phyloP scores from a whole-genome alignment of 2,888 invertebrate genomes.

The Smittia aterrima region DNA sequence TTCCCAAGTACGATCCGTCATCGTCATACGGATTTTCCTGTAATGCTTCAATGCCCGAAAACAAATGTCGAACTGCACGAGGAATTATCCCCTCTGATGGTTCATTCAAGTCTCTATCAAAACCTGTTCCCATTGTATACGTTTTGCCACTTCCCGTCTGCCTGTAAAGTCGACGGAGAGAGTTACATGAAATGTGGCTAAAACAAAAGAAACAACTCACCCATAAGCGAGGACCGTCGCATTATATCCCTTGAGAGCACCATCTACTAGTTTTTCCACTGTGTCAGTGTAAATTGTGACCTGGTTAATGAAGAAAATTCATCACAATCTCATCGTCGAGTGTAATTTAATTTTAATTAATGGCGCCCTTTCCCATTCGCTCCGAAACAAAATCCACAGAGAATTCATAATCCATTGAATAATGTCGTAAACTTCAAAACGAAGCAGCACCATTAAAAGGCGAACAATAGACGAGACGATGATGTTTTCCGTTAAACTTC shows the following conservation, averaged over 20 bases:
- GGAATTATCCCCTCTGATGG: slow-evolving; percentile 86
- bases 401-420: slow-evolving; percentile 8
- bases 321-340: not conserved
- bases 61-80: slow-evolving; percentile 89
- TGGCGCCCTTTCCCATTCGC: not conserved
- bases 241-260: slow-evolving; percentile 94
- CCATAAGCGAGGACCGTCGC: slow-evolving; percentile 92
- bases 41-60: slow-evolving; percentile 71
- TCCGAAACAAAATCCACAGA: not conserved
- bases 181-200: not conserved
- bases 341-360: not conserved
- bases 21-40: slow-evolving; percentile 57
- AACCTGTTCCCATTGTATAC: slow-evolving; percentile 98
- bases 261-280: slow-evolving; percentile 82
- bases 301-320: slow-evolving; percentile 43
- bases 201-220: not conserved
- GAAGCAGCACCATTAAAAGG: not conserved
- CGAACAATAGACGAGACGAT: slow-evolving; percentile 4
- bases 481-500: not conserved
- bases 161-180: slow-evolving; percentile 41
- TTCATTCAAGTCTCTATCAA: slow-evolving; percentile 67
- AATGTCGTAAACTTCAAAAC: not conserved
- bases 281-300: slow-evolving; percentile 75
- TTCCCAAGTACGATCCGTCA: slow-evolving; percentile 58
- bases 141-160: slow-evolving; percentile 98